These are phyloP conservation scores for Drosophila tristis DNA, from an alignment of 1,140 invertebrate species.

Conservation along the genomic window DNA sequence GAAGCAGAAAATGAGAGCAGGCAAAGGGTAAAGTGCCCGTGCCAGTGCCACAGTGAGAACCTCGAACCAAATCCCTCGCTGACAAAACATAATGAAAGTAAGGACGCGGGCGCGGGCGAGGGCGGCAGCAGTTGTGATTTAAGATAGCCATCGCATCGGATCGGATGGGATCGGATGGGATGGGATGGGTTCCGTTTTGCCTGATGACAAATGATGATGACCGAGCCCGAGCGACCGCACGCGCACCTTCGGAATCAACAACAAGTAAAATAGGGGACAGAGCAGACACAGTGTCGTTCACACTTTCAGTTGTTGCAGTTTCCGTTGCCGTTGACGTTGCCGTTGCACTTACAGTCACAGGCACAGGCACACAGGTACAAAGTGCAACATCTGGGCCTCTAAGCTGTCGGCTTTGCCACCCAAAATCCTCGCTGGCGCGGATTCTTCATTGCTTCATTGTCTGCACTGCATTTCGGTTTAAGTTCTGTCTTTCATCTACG, in stretches of 20 bases:
- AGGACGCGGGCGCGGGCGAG: not conserved
- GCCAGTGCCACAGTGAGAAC: too few relatives aligned
- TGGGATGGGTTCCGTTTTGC: not conserved
- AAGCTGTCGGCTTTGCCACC: constrained; percentile 9
- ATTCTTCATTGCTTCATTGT: not conserved
- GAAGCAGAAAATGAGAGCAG: too few relatives aligned
- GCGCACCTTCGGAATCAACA: not conserved
- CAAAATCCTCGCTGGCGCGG: constrained; percentile 2
- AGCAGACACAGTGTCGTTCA: not conserved
- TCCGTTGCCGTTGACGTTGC: too few relatives aligned
- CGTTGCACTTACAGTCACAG: not conserved
- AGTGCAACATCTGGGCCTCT: not conserved
- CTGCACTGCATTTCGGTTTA: too few relatives aligned
- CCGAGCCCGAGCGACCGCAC: not conserved
- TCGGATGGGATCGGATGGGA: not conserved
- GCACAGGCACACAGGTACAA: not conserved
- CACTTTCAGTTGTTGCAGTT: constrained; percentile 2
- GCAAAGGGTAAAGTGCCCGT: too few relatives aligned
- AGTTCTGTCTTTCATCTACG: too few relatives aligned
- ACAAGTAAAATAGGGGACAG: too few relatives aligned
- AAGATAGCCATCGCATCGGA: constrained; percentile 2
- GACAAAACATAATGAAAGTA: constrained; percentile 7
- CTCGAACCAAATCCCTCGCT: too few relatives aligned
- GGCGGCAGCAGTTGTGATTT: constrained; percentile 4
- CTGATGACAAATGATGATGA: constrained; percentile 17